phyloP scores from a whole-genome alignment of 2,113 vertebrate genomes.

The Leucosticte australis region DNA sequence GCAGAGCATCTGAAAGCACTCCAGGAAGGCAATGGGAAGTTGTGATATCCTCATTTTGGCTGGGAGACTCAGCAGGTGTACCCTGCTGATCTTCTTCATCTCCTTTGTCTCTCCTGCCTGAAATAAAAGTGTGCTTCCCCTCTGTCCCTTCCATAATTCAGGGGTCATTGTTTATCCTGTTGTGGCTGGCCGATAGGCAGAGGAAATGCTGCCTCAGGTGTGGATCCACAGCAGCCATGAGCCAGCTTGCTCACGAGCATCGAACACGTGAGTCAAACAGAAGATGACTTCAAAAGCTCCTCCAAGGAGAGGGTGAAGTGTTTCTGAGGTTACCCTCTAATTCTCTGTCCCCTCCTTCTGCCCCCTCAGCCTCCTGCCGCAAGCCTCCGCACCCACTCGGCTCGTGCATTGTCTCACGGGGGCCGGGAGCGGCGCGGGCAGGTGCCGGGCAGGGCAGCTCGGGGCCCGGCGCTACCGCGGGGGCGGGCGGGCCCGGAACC shows the following conservation, averaged over 20 bases:
- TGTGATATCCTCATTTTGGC: background rate
- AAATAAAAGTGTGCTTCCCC: background rate
- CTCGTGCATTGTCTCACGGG: background rate
- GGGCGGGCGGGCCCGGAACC: accelerated
- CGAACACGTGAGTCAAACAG: accelerated
- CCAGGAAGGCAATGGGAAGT: too few relatives aligned
- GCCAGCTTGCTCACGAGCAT: background rate
- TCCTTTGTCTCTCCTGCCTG: background rate
- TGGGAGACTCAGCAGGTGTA: background rate
- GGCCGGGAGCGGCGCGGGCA: too few relatives aligned
- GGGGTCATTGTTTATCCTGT: background rate
- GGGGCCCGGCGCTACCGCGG: too few relatives aligned
- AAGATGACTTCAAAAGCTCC: too few relatives aligned
- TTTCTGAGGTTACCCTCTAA: background rate
- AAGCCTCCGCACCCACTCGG: background rate
- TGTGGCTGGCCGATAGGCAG: background rate
- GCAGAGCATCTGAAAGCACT: too few relatives aligned
- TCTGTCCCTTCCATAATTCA: accelerated
- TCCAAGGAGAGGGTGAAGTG: background rate
- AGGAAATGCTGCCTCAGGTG: background rate
- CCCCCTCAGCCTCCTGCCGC: too few relatives aligned
- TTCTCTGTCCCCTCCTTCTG: background rate
- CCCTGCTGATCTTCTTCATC: too few relatives aligned
- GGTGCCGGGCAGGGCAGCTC: too few relatives aligned
- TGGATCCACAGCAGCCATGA: background rate